These are phyloP conservation scores for Ammodytes marinus DNA, from an alignment of 2,113 vertebrate species.

Conservation along the genomic window DNA sequence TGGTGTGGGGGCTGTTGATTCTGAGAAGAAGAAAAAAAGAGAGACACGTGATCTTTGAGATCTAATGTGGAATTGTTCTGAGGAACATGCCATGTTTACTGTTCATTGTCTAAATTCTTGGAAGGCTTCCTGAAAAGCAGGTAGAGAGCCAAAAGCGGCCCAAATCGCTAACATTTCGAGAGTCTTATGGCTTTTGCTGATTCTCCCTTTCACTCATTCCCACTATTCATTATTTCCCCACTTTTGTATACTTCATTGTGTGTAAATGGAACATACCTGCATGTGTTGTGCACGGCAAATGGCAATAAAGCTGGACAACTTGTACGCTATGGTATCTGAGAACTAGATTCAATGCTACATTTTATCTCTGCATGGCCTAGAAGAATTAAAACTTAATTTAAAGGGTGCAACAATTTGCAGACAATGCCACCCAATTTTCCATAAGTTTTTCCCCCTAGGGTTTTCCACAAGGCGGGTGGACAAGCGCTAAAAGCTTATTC, in stretches of 20 bases:
- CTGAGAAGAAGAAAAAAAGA: conserved; percentile 53
- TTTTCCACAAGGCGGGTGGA: conserved; percentile 1
- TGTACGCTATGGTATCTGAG: background rate
- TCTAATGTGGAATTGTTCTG: conserved; percentile 82
- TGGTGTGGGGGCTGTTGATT: conserved; percentile 69
- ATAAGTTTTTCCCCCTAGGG: background rate
- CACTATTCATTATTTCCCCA: background rate
- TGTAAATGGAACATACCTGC: background rate
- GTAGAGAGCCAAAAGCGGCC: conserved; percentile 53
- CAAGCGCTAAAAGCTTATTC: conserved; percentile 11
- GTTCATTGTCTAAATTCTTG: conserved; percentile 83
- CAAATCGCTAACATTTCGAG: conserved; percentile 58
- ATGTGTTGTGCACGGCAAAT: background rate
- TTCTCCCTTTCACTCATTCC: conserved; percentile 35
- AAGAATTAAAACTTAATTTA: background rate
- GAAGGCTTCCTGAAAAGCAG: conserved; percentile 79
- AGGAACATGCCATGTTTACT: conserved; percentile 82
- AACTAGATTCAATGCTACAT: background rate
- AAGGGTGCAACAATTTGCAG: background rate
- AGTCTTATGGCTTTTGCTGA: conserved; percentile 55
- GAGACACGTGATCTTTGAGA: conserved; percentile 69
- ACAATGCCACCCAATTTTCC: background rate
- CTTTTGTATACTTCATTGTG: conserved; percentile 19
- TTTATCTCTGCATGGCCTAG: background rate
- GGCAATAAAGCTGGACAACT: background rate